phyloP scores from a whole-genome alignment of 2,888 invertebrate genomes.

The Clivina fossor region DNA sequence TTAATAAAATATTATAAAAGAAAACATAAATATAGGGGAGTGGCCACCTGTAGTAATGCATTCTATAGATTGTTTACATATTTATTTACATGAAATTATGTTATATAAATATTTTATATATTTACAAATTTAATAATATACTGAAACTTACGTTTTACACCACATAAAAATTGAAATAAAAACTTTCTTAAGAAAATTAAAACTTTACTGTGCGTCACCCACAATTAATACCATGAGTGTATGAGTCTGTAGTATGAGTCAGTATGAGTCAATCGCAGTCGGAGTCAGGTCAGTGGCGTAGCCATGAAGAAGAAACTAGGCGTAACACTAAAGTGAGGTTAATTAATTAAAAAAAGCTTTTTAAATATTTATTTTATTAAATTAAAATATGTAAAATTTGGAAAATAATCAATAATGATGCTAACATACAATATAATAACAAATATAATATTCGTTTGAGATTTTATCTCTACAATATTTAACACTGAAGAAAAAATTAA shows the following conservation, averaged over 20 bases:
- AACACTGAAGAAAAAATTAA: too few species aligned
- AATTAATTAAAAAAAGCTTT: too few species aligned
- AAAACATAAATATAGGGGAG: constrained; percentile 24
- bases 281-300: not conserved
- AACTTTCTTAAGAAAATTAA: constrained; percentile 19
- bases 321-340: too few species aligned
- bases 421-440: too few species aligned
- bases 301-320: not conserved
- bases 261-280: not conserved
- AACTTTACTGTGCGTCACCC: constrained; percentile 22
- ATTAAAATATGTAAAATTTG: not conserved
- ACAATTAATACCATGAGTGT: constrained; percentile 17
- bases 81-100: constrained; percentile 2
- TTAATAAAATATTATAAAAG: not conserved
- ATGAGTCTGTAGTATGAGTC: constrained; percentile 29
- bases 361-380: constrained; percentile 1
- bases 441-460: too few species aligned
- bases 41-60: constrained; percentile 21
- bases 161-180: constrained; percentile 18
- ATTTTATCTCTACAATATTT: too few species aligned
- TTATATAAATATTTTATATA: constrained; percentile 2
- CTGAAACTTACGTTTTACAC: constrained; percentile 24
- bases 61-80: constrained; percentile 9
- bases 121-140: not conserved
- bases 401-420: not conserved